Conservation (phyloP, 2,797 vertebrate genomes). For the Ataeniobius toweri region DNA sequence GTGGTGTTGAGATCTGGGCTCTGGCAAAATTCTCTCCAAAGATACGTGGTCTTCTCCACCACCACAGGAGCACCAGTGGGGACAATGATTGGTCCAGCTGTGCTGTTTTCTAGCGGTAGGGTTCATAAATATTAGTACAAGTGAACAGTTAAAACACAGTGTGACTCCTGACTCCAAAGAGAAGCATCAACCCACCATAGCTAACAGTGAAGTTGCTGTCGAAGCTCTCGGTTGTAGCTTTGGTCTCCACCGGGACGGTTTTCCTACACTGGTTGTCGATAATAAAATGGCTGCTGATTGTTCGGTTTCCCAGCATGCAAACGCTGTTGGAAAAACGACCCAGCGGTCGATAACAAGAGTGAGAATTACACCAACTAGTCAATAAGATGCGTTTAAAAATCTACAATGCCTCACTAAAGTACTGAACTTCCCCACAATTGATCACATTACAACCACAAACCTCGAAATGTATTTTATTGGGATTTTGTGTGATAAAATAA, state of each 20-base stretch:
- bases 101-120: constrained; percentile 59
- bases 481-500: neutral
- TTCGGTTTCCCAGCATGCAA: constrained; percentile 90
- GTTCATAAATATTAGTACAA: neutral
- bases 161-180: neutral
- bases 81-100: constrained; percentile 30
- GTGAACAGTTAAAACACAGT: no score
- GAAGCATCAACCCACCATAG: constrained; percentile 31
- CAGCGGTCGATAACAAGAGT: neutral
- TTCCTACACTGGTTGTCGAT: constrained; percentile 75
- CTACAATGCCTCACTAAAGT: neutral
- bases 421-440: neutral
- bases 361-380: neutral
- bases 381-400: neutral
- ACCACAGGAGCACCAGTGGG: neutral
- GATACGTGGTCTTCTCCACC: constrained; percentile 66
- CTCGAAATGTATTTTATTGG: neutral
- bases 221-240: neutral
- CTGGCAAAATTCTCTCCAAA: constrained; percentile 86
- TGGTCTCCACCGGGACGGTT: constrained; percentile 45
- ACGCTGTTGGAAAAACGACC: constrained; percentile 72
- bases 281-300: constrained; percentile 81
- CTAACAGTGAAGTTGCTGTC: constrained; percentile 56
- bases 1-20: constrained; percentile 73
- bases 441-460: neutral